Conservation (phyloP, 2,797 vertebrate genomes). For the Chlorospingus semifuscus region DNA sequence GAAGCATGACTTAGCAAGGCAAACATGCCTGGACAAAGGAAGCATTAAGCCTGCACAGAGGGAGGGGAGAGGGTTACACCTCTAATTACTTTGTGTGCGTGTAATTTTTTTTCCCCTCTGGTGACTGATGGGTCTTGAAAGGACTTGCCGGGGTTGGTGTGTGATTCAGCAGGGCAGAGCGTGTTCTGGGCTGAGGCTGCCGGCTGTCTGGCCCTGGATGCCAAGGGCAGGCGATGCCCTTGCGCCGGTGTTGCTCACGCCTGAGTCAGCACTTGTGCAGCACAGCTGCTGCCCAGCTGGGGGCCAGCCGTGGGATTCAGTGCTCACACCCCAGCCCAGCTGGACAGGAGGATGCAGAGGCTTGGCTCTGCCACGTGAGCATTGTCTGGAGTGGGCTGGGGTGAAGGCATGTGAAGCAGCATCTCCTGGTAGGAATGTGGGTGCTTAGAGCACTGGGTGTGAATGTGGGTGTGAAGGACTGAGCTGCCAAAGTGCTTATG, state of each 20-base stretch:
- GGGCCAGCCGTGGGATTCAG: not conserved
- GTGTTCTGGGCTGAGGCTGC: not conserved
- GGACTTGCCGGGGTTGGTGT: slow-evolving; percentile 37
- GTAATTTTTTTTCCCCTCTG: slow-evolving; percentile 33
- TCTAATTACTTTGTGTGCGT: slow-evolving; percentile 66
- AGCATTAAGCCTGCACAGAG: slow-evolving; percentile 53
- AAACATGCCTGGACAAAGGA: slow-evolving; percentile 65
- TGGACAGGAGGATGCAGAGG: not conserved
- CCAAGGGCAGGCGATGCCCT: not conserved
- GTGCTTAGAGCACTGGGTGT: not conserved
- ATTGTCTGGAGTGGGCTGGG: not conserved
- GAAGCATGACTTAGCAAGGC: slow-evolving; percentile 29
- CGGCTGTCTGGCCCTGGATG: slow-evolving; percentile 6
- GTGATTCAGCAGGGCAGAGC: slow-evolving; percentile 55
- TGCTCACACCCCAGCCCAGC: not conserved
- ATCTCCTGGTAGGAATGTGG: not conserved
- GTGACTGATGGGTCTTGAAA: slow-evolving; percentile 67
- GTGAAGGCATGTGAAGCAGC: not conserved
- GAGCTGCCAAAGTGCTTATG: not conserved
- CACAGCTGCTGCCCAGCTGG: not conserved
- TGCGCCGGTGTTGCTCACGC: not conserved
- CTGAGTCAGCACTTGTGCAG: slow-evolving; percentile 36
- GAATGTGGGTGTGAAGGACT: not conserved
- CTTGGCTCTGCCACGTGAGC: not conserved
- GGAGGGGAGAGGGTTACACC: slow-evolving; percentile 65